These are phyloP conservation scores for Apamea crenata DNA, from an alignment of 2,888 invertebrate genomes.

Conservation along the genomic window DNA sequence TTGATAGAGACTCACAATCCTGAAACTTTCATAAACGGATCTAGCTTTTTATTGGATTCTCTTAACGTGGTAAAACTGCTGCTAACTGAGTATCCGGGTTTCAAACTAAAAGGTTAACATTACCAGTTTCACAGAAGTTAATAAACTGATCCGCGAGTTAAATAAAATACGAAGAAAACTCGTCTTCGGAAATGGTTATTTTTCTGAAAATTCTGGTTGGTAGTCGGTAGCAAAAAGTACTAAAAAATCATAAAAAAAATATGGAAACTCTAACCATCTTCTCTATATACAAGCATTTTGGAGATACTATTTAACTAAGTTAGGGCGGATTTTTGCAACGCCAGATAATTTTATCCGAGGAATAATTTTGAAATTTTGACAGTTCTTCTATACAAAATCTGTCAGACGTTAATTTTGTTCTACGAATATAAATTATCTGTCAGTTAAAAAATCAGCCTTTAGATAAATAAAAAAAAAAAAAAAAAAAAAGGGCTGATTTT, in stretches of 20 bases:
- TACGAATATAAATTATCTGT: too few species aligned
- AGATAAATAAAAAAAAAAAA: too few species aligned
- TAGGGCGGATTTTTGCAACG: too few species aligned
- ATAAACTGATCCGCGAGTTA: constrained; percentile 20
- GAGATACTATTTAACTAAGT: background rate
- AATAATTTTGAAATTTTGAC: too few species aligned
- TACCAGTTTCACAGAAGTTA: constrained; percentile 15
- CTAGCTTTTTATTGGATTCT: background rate
- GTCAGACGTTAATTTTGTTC: too few species aligned
- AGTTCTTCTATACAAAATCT: too few species aligned
- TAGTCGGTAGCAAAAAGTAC: background rate
- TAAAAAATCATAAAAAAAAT: background rate
- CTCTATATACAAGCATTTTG: too few species aligned
- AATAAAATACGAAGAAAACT: constrained; percentile 14
- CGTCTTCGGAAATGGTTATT: background rate
- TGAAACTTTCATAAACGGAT: background rate
- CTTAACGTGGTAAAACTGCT: background rate
- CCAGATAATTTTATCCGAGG: too few species aligned
- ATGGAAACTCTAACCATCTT: background rate
- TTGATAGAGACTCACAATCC: background rate
- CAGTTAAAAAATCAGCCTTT: too few species aligned
- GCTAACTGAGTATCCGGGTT: background rate
- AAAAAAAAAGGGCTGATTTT: too few species aligned
- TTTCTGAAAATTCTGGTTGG: background rate
- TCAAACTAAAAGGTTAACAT: background rate